These are phyloP conservation scores for Porites australiensis DNA, from an alignment of 64 coral and sea anemone genomes.

Conservation along the genomic window DNA sequence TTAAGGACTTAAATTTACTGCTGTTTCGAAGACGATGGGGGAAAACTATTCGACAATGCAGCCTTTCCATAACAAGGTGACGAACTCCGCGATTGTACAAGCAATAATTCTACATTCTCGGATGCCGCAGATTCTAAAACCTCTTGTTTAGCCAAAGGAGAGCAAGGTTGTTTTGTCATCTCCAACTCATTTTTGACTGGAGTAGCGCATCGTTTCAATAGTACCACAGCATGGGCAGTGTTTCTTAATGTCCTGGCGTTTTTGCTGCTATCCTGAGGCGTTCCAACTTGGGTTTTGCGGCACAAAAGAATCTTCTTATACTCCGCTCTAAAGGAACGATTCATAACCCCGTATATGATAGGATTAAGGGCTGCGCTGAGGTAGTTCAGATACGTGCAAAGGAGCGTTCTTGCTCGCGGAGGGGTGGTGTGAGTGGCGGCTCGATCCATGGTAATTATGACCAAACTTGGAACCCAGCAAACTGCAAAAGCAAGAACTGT, in stretches of 20 bases:
- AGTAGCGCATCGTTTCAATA: neutral
- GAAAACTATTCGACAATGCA: conserved; percentile 13
- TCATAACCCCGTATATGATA: conserved; percentile 44
- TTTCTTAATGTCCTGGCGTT: neutral
- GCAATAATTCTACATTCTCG: neutral
- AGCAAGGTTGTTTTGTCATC: neutral
- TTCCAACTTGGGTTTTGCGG: neutral
- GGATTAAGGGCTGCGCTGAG: conserved; percentile 39
- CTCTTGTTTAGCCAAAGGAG: neutral
- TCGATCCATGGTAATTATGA: conserved; percentile 13
- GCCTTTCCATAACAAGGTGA: neutral
- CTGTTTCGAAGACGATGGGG: neutral
- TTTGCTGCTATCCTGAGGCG: neutral
- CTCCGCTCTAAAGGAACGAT: conserved; percentile 46
- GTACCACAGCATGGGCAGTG: neutral
- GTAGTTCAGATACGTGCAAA: conserved; percentile 11
- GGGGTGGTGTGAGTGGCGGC: neutral
- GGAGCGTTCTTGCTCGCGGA: neutral
- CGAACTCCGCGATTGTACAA: neutral
- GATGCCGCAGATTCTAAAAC: neutral
- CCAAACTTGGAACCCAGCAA: conserved; percentile 46
- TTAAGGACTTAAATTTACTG: neutral
- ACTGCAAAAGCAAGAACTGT: conserved; percentile 25
- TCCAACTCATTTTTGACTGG: neutral
- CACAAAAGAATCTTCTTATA: conserved; percentile 47